Conservation (phyloP, 2,797 vertebrate genomes). For the Pempheris klunzingeri region DNA sequence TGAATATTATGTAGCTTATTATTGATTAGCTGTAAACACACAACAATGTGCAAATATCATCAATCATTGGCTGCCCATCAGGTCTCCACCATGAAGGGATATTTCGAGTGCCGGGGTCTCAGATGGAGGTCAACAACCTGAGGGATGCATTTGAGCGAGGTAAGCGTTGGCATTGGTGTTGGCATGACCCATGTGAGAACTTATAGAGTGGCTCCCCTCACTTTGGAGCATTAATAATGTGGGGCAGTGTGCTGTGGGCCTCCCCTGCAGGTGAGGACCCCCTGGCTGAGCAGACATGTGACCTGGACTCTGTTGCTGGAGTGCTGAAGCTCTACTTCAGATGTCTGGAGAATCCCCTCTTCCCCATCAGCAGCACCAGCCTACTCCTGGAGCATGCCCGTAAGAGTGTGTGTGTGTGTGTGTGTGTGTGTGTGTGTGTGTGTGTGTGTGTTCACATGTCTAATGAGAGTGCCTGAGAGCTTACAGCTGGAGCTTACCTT, state of each 20-base stretch:
- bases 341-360: slow-evolving; percentile 87
- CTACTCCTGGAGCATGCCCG: slow-evolving; percentile 86
- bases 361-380: slow-evolving; percentile 84
- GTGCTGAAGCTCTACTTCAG: slow-evolving; percentile 93
- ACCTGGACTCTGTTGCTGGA: slow-evolving; percentile 91
- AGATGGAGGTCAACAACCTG: slow-evolving; percentile 87
- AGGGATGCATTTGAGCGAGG: slow-evolving; percentile 91
- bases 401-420: slow-evolving; percentile 69
- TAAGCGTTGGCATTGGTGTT: slow-evolving; percentile 57
- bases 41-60: no score
- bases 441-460: neutral
- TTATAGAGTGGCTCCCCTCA: neutral
- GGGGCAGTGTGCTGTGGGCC: slow-evolving; percentile 64
- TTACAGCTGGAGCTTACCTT: neutral
- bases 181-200: no score
- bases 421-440: neutral
- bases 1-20: no score
- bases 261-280: slow-evolving; percentile 88
- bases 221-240: slow-evolving; percentile 68
- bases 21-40: no score
- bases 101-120: slow-evolving; percentile 91
- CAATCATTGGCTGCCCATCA: slow-evolving; percentile 71
- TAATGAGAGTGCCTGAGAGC: neutral
- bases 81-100: slow-evolving; percentile 94
- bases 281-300: slow-evolving; percentile 79